These are phyloP conservation scores for Menidia beryllina DNA, from an alignment of 2,113 vertebrate species.

Conservation along the genomic window DNA sequence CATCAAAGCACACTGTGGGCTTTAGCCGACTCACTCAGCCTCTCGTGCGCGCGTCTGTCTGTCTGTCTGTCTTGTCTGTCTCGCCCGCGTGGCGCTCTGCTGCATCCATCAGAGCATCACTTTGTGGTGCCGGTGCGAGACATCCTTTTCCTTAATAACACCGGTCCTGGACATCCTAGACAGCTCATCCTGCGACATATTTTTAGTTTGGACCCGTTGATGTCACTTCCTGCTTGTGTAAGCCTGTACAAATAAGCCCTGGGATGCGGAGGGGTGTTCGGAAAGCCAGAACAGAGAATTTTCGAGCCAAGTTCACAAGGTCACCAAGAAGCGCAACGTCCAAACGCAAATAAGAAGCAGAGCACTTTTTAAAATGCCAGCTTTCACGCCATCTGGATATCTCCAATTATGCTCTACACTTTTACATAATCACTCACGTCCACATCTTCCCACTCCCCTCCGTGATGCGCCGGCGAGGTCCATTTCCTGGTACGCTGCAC, in stretches of 20 bases:
- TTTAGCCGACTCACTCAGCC: slow-evolving; percentile 76
- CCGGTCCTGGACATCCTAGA: slow-evolving; percentile 69
- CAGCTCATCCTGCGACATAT: slow-evolving; percentile 76
- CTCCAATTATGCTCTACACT: slow-evolving; percentile 52
- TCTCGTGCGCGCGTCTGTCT: slow-evolving; percentile 60
- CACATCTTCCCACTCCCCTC: slow-evolving; percentile 52
- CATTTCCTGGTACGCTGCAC: slow-evolving; percentile 62
- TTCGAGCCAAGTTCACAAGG: slow-evolving; percentile 67
- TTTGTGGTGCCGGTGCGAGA: slow-evolving; percentile 45
- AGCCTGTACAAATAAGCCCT: slow-evolving; percentile 48
- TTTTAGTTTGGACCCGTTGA: slow-evolving; percentile 81
- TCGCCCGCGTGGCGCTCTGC: slow-evolving; percentile 54
- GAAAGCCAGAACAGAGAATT: slow-evolving; percentile 30
- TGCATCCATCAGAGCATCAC: slow-evolving; percentile 70
- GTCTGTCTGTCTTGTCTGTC: too few relatives aligned
- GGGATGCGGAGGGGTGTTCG: slow-evolving; percentile 53
- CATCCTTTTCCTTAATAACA: slow-evolving; percentile 54
- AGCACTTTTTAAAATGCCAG: slow-evolving; percentile 57
- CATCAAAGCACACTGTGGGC: slow-evolving; percentile 62
- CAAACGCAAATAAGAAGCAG: slow-evolving; percentile 14
- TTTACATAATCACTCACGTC: slow-evolving; percentile 71
- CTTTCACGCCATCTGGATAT: slow-evolving; percentile 42
- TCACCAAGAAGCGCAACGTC: slow-evolving; percentile 50
- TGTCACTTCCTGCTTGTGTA: slow-evolving; percentile 83
- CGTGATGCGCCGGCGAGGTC: slow-evolving; percentile 54